Evolutionary conservation across 2,797 vertebrate genomes (phyloP).

Genomic region (Aythya fuligula): DNA sequence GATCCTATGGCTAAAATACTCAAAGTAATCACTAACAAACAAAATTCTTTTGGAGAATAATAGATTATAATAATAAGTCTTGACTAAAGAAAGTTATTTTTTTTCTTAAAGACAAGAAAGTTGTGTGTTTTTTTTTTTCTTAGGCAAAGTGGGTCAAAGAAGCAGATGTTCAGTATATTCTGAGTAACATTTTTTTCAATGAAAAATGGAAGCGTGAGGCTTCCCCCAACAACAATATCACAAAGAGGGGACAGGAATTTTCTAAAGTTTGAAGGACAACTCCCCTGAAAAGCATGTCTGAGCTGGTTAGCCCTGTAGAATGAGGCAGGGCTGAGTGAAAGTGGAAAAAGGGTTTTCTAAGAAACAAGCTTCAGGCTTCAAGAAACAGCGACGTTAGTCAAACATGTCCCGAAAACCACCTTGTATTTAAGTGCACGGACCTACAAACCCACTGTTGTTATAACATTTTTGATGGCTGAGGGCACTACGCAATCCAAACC

Average conservation of each 20-base stretch:
- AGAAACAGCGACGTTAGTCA: background rate
- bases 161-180: background rate
- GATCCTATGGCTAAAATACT: background rate
- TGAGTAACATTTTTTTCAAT: background rate
- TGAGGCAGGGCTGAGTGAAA: background rate
- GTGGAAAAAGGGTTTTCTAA: background rate
- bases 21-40: background rate
- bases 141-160: background rate
- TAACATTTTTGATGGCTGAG: background rate
- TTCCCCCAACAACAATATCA: background rate
- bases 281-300: background rate
- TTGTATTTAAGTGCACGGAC: background rate
- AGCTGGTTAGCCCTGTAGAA: background rate
- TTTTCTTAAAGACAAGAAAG: background rate
- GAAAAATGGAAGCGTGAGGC: background rate
- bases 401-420: background rate
- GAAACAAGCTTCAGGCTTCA: background rate
- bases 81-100: background rate
- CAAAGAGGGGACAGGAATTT: background rate
- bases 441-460: background rate
- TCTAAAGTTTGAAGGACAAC: background rate
- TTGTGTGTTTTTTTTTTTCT: background rate
- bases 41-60: background rate
- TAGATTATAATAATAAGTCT: background rate
- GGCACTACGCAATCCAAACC: background rate